These are phyloP conservation scores for Heliconius hermathena DNA, from an alignment of 1,140 invertebrate species.

Conservation along the genomic window DNA sequence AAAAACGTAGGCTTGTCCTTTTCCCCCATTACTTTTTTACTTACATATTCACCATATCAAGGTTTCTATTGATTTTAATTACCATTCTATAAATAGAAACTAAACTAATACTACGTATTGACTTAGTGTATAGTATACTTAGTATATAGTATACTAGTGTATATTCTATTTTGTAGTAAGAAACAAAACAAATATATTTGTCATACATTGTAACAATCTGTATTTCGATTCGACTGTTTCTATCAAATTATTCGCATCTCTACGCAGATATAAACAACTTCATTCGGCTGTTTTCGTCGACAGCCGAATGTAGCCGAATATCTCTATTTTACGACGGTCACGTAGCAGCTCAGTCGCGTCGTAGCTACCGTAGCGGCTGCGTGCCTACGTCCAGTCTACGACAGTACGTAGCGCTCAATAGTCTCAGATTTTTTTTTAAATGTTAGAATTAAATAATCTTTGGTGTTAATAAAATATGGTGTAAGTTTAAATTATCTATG, in stretches of 20 bases:
- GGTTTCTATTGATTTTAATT: no score
- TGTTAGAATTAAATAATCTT: neutral
- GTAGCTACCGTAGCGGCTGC: constrained; percentile 59
- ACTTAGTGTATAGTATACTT: no score
- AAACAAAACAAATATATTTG: neutral
- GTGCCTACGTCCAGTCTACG: constrained; percentile 43
- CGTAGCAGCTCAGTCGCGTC: constrained; percentile 72
- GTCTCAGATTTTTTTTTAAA: neutral
- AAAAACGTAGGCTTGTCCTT: no score
- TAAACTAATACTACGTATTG: no score
- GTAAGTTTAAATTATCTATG: constrained; percentile 11
- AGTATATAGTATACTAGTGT: neutral
- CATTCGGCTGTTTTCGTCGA: constrained; percentile 63
- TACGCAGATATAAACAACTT: constrained; percentile 62
- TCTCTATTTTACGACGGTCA: constrained; percentile 62
- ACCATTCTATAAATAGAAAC: no score
- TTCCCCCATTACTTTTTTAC: no score
- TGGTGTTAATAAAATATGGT: neutral
- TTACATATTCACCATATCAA: no score
- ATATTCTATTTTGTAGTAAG: neutral
- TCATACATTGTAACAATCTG: constrained; percentile 6
- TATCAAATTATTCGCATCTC: constrained; percentile 43
- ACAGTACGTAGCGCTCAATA: constrained; percentile 21
- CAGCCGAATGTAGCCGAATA: constrained; percentile 60
- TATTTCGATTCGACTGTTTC: constrained; percentile 20